Evolutionary conservation across 2,113 vertebrate genomes (phyloP).

Genomic region (Prunella fulvescens): DNA sequence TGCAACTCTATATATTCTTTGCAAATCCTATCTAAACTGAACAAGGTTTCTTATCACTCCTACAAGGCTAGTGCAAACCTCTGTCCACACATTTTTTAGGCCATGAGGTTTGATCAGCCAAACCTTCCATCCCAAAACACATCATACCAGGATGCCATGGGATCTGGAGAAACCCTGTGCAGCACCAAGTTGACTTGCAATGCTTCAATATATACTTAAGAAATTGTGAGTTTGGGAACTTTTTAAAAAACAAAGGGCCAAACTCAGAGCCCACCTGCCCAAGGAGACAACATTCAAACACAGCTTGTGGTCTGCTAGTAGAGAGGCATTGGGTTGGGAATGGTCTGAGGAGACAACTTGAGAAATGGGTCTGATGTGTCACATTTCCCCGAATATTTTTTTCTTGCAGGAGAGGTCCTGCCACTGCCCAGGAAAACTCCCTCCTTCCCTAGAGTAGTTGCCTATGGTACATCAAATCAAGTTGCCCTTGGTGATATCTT

Average conservation of each 20-base stretch:
- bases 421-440: background rate
- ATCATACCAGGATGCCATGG: background rate
- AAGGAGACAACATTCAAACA: background rate
- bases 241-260: background rate
- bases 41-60: background rate
- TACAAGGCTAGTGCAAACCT: background rate
- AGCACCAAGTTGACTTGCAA: background rate
- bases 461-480: background rate
- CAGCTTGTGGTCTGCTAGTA: background rate
- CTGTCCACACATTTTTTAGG: background rate
- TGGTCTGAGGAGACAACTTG: too few relatives aligned
- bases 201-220: background rate
- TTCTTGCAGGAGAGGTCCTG: background rate
- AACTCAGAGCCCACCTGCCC: background rate
- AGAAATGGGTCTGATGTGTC: background rate
- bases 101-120: background rate
- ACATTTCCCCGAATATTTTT: too few relatives aligned
- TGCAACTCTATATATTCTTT: background rate
- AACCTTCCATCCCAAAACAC: background rate
- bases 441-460: background rate
- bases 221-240: background rate
- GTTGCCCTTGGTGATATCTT: background rate
- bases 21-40: background rate
- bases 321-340: too few relatives aligned
- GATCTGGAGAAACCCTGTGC: background rate